Percentiles rank a stretch among this genome's conserved stretches.
These are phyloP conservation scores for Oceanodroma tethys DNA, from an alignment of 2,113 vertebrate species.

Conservation along the genomic window DNA sequence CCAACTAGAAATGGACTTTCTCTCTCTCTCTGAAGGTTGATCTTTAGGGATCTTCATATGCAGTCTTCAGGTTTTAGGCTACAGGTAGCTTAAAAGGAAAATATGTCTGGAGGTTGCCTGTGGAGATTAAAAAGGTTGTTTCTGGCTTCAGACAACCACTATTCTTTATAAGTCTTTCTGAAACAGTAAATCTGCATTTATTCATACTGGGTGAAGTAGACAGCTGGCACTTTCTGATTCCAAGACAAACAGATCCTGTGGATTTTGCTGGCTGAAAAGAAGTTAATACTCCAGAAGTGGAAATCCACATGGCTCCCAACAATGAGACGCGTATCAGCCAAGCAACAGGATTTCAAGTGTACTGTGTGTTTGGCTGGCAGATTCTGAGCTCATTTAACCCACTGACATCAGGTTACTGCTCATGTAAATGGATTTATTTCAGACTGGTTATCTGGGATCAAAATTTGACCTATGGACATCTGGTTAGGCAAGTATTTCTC, in stretches of 20 bases:
- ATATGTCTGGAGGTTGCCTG: background rate
- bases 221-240: slow-evolving; percentile 45
- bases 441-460: background rate
- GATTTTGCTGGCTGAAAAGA: slow-evolving; percentile 12
- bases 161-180: background rate
- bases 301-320: background rate
- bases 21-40: background rate
- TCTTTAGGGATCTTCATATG: background rate
- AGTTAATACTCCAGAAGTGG: background rate
- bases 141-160: background rate
- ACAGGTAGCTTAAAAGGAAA: background rate
- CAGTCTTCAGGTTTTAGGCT: background rate
- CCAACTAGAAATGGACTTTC: background rate
- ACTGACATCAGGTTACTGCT: background rate
- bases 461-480: background rate
- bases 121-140: background rate
- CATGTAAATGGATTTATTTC: background rate
- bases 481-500: background rate
- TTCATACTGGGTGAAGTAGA: slow-evolving; percentile 7
- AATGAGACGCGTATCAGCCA: background rate
- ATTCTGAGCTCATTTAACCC: background rate
- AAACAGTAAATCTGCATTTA: slow-evolving; percentile 42
- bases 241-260: slow-evolving; percentile 41
- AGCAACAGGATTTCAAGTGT: background rate
- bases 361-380: background rate